Evolutionary conservation across 1,140 invertebrate species (phyloP).

Genomic region (Meteorus sp.): DNA sequence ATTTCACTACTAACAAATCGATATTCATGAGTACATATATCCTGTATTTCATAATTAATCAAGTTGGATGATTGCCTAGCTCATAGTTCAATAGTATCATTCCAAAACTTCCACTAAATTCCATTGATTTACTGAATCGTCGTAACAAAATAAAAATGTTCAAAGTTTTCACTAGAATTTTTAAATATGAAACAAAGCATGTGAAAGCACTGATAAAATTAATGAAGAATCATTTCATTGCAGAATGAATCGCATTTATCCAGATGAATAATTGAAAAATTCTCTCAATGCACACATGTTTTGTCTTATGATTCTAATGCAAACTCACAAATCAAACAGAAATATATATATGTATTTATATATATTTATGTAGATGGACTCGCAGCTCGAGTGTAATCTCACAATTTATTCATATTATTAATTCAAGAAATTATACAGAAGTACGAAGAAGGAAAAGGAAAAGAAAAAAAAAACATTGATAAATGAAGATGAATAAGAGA

Average conservation of each 20-base stretch:
- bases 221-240: neutral
- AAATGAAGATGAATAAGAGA: neutral
- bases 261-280: neutral
- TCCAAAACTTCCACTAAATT: neutral
- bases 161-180: slow-evolving; percentile 53
- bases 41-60: no score
- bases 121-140: slow-evolving; percentile 32
- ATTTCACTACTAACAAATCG: no score
- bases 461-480: no score
- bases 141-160: neutral
- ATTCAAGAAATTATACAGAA: no score
- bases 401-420: no score
- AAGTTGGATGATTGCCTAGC: slow-evolving; percentile 15
- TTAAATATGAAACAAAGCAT: neutral
- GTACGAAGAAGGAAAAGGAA: no score
- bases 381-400: no score
- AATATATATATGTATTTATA: no score
- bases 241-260: neutral
- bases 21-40: slow-evolving; percentile 45
- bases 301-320: slow-evolving; percentile 44
- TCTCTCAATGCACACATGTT: neutral
- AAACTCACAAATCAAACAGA: slow-evolving; percentile 35
- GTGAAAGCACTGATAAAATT: neutral
- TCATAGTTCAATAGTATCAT: slow-evolving; percentile 3
- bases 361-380: no score